Conservation (phyloP, 2,797 vertebrate species). For the Lacerta bilineata region DNA sequence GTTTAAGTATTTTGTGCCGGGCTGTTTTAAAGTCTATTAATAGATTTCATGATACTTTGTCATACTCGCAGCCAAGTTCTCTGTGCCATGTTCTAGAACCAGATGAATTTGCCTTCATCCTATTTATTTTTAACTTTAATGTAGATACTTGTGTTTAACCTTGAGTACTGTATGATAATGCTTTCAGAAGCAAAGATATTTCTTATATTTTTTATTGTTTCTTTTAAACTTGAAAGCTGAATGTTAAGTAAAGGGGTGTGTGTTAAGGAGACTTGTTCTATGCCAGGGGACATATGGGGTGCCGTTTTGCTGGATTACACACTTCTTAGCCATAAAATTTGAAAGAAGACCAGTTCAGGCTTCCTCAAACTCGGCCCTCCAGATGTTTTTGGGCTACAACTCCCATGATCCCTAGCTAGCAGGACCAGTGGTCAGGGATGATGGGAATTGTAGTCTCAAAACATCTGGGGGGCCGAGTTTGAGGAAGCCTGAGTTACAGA, state of each 20-base stretch:
- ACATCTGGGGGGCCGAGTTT: no score
- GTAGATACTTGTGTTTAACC: conserved; percentile 54
- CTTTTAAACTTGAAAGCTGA: conserved; percentile 69
- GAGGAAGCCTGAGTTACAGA: no score
- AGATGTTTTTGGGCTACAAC: no score
- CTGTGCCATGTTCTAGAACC: conserved; percentile 13
- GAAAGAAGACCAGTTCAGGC: no score
- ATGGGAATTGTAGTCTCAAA: no score
- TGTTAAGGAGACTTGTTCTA: not conserved
- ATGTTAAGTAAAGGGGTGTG: conserved; percentile 71
- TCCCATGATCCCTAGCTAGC: no score
- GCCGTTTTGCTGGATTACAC: not conserved
- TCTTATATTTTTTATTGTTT: conserved; percentile 61
- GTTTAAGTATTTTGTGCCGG: conserved; percentile 54
- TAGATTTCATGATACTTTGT: fast-evolving
- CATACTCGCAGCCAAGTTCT: conserved; percentile 28
- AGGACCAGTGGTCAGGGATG: no score
- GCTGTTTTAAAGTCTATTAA: conserved; percentile 56
- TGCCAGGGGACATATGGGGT: no score
- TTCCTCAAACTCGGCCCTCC: no score
- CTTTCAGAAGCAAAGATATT: conserved; percentile 77
- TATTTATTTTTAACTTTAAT: conserved; percentile 78
- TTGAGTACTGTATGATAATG: conserved; percentile 49
- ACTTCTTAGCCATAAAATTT: not conserved
- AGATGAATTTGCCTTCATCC: not conserved